Percentiles rank a stretch among this genome's conserved stretches.
Conservation (phyloP, 2,797 vertebrate species). For the Mionectes olivaceus region DNA sequence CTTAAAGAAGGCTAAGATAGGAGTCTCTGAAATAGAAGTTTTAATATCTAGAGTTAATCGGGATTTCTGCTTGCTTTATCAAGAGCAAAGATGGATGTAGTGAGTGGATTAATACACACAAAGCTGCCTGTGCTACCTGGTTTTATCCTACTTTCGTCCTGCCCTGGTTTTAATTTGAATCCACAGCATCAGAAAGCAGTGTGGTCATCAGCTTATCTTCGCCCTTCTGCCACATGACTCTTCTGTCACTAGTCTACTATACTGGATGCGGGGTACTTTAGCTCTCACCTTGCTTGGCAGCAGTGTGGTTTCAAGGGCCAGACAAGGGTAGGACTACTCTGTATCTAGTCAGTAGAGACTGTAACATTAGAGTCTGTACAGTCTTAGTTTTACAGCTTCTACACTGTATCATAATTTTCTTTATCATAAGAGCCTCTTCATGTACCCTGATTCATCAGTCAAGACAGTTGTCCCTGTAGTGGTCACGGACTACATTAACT, state of each 20-base stretch:
- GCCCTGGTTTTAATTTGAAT: neutral
- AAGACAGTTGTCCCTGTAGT: neutral
- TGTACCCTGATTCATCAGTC: neutral
- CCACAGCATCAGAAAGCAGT: neutral
- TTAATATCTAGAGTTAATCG: neutral
- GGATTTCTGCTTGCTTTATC: neutral
- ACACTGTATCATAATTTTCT: neutral
- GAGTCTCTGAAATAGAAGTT: neutral
- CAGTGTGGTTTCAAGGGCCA: neutral
- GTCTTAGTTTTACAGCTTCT: neutral
- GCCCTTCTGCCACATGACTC: neutral
- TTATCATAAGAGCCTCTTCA: neutral
- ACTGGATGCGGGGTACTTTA: neutral
- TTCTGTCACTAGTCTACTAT: neutral
- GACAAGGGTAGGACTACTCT: neutral
- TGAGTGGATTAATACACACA: neutral
- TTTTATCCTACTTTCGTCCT: neutral
- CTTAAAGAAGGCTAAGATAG: neutral
- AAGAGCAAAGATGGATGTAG: neutral
- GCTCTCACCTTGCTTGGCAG: neutral
- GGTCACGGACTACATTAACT: neutral
- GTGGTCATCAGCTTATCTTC: neutral
- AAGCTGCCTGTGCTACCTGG: neutral
- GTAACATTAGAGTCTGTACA: neutral
- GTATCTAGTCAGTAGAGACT: neutral